Conservation (phyloP, 2,113 vertebrate genomes). For the Ageneiosus marmoratus region DNA sequence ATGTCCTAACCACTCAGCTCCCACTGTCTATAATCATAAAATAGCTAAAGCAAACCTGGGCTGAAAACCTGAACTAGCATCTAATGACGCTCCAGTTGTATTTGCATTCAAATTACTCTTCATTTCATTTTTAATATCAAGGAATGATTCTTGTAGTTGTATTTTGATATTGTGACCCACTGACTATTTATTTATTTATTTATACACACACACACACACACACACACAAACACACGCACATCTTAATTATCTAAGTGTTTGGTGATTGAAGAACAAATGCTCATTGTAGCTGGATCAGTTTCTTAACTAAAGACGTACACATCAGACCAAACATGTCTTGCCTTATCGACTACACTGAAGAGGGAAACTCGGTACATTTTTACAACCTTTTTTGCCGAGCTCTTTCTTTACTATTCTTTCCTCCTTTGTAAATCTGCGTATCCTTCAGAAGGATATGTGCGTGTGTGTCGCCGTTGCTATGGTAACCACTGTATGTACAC, state of each 20-base stretch:
- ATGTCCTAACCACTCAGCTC: no score
- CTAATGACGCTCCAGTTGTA: background rate
- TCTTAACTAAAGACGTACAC: background rate
- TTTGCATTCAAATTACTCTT: background rate
- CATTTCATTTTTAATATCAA: background rate
- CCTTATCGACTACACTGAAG: no score
- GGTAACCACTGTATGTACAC: conserved; percentile 40
- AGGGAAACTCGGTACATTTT: background rate
- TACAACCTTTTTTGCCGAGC: no score
- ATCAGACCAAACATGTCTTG: background rate
- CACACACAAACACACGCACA: no score
- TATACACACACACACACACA: no score
- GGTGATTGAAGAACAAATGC: background rate
- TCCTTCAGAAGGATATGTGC: background rate
- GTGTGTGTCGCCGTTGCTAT: conserved; percentile 41
- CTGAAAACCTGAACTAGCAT: background rate
- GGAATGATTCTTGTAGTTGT: background rate
- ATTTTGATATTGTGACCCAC: background rate
- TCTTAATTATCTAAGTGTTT: background rate
- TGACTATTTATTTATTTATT: no score
- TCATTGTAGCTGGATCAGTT: background rate
- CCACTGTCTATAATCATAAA: no score
- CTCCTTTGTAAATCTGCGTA: background rate
- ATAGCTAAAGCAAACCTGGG: background rate
- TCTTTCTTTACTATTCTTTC: background rate